Percentiles rank a stretch among this genome's conserved stretches.
phyloP scores from a whole-genome alignment of 1,140 invertebrate genomes.

The Drosophila ogumai region DNA sequence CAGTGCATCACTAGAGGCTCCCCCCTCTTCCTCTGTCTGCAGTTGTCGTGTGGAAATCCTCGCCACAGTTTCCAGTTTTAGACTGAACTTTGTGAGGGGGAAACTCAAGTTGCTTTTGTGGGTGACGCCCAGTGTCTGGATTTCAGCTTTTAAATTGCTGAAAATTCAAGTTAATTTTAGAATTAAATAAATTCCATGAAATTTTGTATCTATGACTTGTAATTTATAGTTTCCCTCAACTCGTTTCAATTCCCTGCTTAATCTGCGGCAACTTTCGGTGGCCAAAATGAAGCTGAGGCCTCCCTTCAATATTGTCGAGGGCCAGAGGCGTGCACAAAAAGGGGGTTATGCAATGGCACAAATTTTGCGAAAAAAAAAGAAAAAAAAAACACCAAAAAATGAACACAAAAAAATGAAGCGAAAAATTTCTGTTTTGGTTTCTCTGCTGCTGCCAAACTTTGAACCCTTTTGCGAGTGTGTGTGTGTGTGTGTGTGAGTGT shows the following conservation, averaged over 20 bases:
- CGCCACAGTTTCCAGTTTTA: slow-evolving; percentile 1
- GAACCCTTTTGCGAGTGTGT: slow-evolving; percentile 44
- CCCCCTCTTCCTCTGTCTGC: background rate
- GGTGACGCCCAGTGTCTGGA: slow-evolving; percentile 18
- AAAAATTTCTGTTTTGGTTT: slow-evolving; percentile 61
- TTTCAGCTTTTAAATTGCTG: background rate
- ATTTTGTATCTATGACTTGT: background rate
- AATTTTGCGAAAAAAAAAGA: slow-evolving; percentile 44
- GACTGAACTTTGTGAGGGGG: background rate
- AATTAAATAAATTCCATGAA: background rate
- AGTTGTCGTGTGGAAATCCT: slow-evolving; percentile 11
- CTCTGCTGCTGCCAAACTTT: slow-evolving; percentile 55
- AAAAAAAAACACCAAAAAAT: slow-evolving; percentile 20
- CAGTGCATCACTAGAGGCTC: slow-evolving; percentile 61
- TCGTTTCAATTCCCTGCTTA: slow-evolving; percentile 29
- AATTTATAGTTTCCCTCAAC: background rate
- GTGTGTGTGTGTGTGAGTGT: background rate
- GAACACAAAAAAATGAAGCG: slow-evolving; percentile 55
- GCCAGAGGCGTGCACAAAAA: slow-evolving; percentile 1
- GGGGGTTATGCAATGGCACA: slow-evolving; percentile 71
- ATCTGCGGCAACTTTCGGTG: slow-evolving; percentile 25
- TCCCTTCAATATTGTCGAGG: background rate
- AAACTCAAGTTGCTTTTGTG: slow-evolving; percentile 34
- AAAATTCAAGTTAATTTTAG: background rate
- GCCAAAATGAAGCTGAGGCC: slow-evolving; percentile 33